Percentiles rank a stretch among this genome's conserved stretches.
phyloP scores from a whole-genome alignment of 2,113 vertebrate genomes.

The Hepsetus odoe region DNA sequence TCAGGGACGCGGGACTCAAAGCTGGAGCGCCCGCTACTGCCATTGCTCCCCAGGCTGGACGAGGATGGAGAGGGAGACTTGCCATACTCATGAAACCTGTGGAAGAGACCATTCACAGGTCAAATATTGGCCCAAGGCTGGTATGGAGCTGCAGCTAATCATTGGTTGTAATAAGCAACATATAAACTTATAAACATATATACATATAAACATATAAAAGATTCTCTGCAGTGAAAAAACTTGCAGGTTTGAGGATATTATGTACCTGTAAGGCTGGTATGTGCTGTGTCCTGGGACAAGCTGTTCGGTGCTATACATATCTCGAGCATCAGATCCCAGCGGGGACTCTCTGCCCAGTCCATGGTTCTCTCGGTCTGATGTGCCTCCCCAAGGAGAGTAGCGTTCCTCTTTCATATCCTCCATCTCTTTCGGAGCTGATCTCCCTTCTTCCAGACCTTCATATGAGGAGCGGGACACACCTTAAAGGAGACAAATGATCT shows the following conservation, averaged over 20 bases:
- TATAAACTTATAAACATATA: no score
- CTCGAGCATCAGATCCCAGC: constrained; percentile 68
- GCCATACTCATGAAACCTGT: constrained; percentile 65
- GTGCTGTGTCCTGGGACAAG: constrained; percentile 75
- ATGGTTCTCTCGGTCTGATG: constrained; percentile 69
- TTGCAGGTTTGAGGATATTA: neutral
- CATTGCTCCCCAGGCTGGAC: constrained; percentile 66
- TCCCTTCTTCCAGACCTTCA: constrained; percentile 68
- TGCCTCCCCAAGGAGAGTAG: constrained; percentile 78
- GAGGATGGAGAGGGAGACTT: constrained; percentile 71
- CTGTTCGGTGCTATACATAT: constrained; percentile 80
- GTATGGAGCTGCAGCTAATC: no score
- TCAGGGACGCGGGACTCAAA: constrained; percentile 75
- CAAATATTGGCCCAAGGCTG: no score
- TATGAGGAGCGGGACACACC: constrained; percentile 68
- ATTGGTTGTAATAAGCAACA: no score
- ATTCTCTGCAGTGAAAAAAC: no score
- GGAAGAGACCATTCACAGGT: no score
- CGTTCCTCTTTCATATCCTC: constrained; percentile 71
- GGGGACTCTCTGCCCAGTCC: constrained; percentile 70
- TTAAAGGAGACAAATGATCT: constrained; percentile 18
- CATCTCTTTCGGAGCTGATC: constrained; percentile 63
- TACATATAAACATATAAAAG: no score
- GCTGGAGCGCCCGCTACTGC: constrained; percentile 61
- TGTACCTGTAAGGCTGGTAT: constrained; percentile 81